Evolutionary conservation across 2,888 invertebrate genomes (phyloP), one percentile per base, ranked within the genome.

Genomic region (Hirtodrosophila confusa): DNA sequence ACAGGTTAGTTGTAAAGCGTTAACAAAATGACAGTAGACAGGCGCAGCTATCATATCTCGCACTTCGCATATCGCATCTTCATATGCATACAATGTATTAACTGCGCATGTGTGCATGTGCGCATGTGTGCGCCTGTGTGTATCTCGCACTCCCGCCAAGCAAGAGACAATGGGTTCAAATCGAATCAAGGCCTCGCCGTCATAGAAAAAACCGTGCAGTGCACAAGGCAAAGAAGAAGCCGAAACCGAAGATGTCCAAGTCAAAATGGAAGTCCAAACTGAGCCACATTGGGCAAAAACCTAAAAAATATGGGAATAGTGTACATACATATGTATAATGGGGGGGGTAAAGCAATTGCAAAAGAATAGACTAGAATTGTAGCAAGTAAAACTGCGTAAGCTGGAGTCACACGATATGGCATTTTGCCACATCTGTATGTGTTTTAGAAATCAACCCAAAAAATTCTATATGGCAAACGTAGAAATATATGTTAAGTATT

Each of bases 1-100:
- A 90, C 95, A 97, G 96, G 97, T 97, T 93, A 82, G 82, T 88
- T 62, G 37, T 43, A 60, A 75, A 70, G 41, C 57, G 48, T 75
- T 45, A 67, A 70, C 58, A 70, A 60, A 75, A 40, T 49, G 44
- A 37, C 24, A 27, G 37, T 41, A 67, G 37, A 27, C 31, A 1
- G 5, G 56, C 35, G 43, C 55, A 50, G 43, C 50, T 47, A 39
- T 41, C 40, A 50, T 61, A 61, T 53, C 35, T 44, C 39, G n/a
- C n/a, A n/a, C n/a, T n/a, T 54, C 31, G 3, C 35, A 49, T 48
- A 49, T 65, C 53, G 12, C 17, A 60, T 66, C 60, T 50, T 33
- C 39, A 10, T 41, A 53, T 65, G 65, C 51, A 51, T 41, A 45
- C 41, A 47, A 50, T 47, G n/a, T 31, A 29, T 27, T 27, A 33